phyloP scores from a whole-genome alignment of 1,140 invertebrate genomes.

The Prorops nasuta region DNA sequence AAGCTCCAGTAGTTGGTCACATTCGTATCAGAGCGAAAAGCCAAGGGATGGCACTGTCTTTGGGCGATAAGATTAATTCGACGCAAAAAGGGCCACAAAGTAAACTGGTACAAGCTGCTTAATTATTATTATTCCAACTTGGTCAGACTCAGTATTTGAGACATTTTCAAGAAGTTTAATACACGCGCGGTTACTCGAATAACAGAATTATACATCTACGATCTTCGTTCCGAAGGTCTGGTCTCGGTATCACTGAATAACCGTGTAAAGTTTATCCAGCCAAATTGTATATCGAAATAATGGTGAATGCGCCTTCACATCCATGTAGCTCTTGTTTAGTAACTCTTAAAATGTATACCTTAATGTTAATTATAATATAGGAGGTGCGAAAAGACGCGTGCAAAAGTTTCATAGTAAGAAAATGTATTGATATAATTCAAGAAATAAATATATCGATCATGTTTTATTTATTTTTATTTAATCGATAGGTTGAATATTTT shows the following conservation, averaged over 20 bases:
- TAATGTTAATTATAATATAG: too few relatives aligned
- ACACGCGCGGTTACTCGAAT: too few relatives aligned
- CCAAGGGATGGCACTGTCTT: conserved; percentile 96
- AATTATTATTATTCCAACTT: conserved; percentile 19
- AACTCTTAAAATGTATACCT: too few relatives aligned
- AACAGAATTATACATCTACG: too few relatives aligned
- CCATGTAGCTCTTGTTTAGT: too few relatives aligned
- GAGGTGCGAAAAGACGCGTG: too few relatives aligned
- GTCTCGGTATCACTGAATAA: too few relatives aligned
- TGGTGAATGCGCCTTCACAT: too few relatives aligned
- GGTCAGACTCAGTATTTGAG: neutral
- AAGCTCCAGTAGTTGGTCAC: conserved; percentile 90
- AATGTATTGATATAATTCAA: conserved; percentile 1
- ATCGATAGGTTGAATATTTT: conserved; percentile 1
- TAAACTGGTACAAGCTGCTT: conserved; percentile 62
- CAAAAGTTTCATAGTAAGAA: neutral
- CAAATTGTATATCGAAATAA: too few relatives aligned
- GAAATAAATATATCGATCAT: neutral
- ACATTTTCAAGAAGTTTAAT: too few relatives aligned
- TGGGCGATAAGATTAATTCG: conserved; percentile 95
- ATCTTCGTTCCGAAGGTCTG: too few relatives aligned
- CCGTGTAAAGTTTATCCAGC: too few relatives aligned
- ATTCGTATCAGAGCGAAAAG: conserved; percentile 97
- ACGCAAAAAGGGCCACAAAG: conserved; percentile 74
- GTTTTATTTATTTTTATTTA: conserved; percentile 1